phyloP scores from a whole-genome alignment of 2,888 invertebrate genomes.

The Nephrotoma guestfalica region DNA sequence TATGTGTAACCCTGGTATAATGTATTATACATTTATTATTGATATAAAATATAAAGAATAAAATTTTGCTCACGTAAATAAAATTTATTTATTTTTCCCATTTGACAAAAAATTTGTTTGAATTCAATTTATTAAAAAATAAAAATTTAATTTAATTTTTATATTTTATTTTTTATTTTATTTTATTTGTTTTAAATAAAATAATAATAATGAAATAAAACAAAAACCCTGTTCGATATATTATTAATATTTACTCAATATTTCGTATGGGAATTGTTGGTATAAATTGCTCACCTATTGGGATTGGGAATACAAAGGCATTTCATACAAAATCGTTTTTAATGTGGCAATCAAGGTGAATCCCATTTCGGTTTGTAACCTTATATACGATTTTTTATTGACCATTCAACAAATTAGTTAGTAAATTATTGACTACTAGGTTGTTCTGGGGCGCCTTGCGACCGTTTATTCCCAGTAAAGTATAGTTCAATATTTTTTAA shows the following conservation, averaged over 20 bases:
- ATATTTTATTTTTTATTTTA: not conserved
- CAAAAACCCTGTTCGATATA: not conserved
- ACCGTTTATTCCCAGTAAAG: no score
- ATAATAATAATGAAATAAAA: not conserved
- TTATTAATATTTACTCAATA: not conserved
- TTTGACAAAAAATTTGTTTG: not conserved
- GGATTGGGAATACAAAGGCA: no score
- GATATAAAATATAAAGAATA: not conserved
- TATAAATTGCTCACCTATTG: no score
- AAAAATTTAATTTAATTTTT: not conserved
- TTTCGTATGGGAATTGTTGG: no score
- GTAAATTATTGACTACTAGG: no score
- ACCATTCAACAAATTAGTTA: no score
- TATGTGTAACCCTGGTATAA: not conserved
- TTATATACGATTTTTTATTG: no score
- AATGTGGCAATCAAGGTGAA: no score
- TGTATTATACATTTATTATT: not conserved
- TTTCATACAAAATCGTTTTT: no score
- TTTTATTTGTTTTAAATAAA: not conserved
- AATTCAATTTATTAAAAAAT: not conserved
- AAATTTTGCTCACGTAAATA: not conserved
- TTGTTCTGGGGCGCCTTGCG: no score
- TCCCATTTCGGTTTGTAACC: no score
- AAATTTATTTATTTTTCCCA: not conserved
- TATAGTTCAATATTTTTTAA: no score